phyloP scores from a whole-genome alignment of 2,113 vertebrate genomes.

The Mustelus asterias region DNA sequence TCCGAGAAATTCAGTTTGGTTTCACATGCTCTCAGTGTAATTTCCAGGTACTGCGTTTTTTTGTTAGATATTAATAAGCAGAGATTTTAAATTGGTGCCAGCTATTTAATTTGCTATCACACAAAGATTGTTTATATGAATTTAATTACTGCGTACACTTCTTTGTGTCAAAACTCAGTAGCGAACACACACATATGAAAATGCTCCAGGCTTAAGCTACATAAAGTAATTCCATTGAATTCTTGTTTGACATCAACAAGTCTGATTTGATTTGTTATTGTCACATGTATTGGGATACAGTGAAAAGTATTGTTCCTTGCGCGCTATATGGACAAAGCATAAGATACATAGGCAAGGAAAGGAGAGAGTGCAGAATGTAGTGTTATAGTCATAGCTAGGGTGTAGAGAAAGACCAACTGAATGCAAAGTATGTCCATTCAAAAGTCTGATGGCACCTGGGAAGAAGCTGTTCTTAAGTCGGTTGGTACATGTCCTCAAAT shows the following conservation, averaged over 20 bases:
- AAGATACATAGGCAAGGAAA: too few species aligned
- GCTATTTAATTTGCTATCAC: background rate
- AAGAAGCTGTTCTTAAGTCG: too few species aligned
- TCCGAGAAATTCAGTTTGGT: background rate
- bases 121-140: background rate
- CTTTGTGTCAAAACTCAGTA: background rate
- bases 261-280: too few species aligned
- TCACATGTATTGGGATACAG: too few species aligned
- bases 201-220: background rate
- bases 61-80: background rate
- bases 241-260: background rate
- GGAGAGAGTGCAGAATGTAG: too few species aligned
- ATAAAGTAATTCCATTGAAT: background rate
- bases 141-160: background rate
- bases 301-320: too few species aligned
- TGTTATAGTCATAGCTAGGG: too few species aligned
- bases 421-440: too few species aligned
- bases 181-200: background rate
- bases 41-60: background rate
- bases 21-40: background rate
- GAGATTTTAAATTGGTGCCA: background rate
- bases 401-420: too few species aligned
- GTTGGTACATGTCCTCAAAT: too few species aligned
- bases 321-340: too few species aligned
- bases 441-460: too few species aligned